These are phyloP conservation scores for Fregata magnificens DNA, from an alignment of 2,113 vertebrate genomes.

Conservation along the genomic window DNA sequence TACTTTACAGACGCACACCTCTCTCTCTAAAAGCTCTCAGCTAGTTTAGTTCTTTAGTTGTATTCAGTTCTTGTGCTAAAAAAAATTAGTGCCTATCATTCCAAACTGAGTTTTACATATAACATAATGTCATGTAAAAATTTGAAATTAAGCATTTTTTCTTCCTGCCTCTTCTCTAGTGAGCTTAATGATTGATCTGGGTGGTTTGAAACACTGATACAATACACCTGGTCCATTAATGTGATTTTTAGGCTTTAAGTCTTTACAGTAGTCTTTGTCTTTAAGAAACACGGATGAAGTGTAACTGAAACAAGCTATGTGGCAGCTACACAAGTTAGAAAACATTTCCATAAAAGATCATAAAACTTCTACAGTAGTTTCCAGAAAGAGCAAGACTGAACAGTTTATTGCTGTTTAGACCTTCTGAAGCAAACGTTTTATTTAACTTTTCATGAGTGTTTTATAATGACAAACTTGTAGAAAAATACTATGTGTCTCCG, in stretches of 20 bases:
- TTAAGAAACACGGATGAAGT: neutral
- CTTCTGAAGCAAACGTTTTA: constrained; percentile 30
- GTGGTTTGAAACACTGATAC: neutral
- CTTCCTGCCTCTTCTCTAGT: neutral
- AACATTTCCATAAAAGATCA: constrained; percentile 60
- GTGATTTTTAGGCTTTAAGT: neutral
- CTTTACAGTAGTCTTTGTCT: neutral
- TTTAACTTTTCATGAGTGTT: constrained; percentile 18
- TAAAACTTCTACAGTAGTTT: constrained; percentile 33
- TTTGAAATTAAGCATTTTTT: neutral
- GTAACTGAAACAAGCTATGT: neutral
- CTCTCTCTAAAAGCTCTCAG: neutral
- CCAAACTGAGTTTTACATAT: neutral
- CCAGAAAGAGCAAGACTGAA: constrained; percentile 17
- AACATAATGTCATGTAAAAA: neutral
- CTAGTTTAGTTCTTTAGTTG: neutral
- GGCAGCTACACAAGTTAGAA: constrained; percentile 22
- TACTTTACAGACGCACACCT: neutral
- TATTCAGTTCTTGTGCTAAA: neutral
- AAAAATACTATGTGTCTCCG: constrained; percentile 10
- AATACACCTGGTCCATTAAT: neutral
- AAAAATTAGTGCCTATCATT: neutral
- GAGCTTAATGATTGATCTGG: neutral
- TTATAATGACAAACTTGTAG: constrained; percentile 46
- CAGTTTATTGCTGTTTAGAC: constrained; percentile 34